phyloP scores from a whole-genome alignment of 2,113 vertebrate genomes.

The Recurvirostra avosetta region DNA sequence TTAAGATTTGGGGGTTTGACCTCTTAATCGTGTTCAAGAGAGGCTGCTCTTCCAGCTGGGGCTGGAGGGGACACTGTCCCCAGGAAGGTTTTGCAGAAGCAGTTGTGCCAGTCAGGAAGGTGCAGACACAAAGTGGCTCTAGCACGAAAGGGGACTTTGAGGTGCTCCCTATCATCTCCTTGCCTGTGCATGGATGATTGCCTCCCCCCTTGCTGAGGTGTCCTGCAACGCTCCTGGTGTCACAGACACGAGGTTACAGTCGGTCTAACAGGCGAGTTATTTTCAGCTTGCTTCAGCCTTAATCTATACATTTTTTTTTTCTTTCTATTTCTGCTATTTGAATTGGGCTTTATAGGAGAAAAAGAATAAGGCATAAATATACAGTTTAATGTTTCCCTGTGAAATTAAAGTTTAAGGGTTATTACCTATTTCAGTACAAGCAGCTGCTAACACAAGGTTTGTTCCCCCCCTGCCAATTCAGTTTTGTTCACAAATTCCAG shows the following conservation, averaged over 20 bases:
- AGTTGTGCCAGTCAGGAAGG: not conserved
- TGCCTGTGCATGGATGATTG: rapidly evolving
- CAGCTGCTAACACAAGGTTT: not conserved
- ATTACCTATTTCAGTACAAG: not conserved
- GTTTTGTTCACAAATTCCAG: not conserved
- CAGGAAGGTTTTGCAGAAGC: not conserved
- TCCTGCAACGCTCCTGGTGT: not conserved
- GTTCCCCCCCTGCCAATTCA: not conserved
- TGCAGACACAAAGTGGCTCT: not conserved
- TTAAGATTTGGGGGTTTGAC: not conserved
- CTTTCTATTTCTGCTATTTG: not conserved
- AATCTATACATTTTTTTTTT: not conserved
- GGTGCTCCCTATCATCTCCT: not conserved
- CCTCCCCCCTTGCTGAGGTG: not conserved
- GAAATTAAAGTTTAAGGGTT: not conserved
- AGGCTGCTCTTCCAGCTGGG: not conserved
- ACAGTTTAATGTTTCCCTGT: not conserved
- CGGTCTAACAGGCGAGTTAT: not conserved
- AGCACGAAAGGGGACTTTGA: not conserved
- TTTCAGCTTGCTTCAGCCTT: not conserved
- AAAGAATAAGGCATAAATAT: not conserved
- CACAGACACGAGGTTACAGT: not conserved
- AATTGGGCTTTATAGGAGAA: not conserved
- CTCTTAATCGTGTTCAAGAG: not conserved
- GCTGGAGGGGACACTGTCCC: not conserved